These are phyloP conservation scores for Yasuhikotakia modesta DNA, from an alignment of 2,797 vertebrate species.

Conservation along the genomic window DNA sequence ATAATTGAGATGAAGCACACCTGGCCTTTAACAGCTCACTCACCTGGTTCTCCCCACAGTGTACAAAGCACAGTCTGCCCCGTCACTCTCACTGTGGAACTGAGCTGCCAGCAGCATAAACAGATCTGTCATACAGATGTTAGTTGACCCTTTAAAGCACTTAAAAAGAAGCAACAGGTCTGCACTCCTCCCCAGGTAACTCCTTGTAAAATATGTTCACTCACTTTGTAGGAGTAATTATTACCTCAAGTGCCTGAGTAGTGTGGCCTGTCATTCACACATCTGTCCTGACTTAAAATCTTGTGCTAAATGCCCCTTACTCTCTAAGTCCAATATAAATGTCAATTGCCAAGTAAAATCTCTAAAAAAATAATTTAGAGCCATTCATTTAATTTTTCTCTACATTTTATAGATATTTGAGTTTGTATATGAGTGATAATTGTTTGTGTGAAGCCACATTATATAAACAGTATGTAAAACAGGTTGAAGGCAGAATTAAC, in stretches of 20 bases:
- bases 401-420: background rate
- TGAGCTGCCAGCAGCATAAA: slow-evolving; percentile 17
- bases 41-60: slow-evolving; percentile 67
- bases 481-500: slow-evolving; percentile 33
- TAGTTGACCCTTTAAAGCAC: slow-evolving; percentile 40
- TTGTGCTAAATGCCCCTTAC: background rate
- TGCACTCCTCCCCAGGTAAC: slow-evolving; percentile 35
- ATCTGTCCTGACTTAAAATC: background rate
- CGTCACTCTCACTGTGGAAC: slow-evolving; percentile 52
- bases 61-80: slow-evolving; percentile 20
- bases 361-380: no score
- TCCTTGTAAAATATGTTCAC: no score
- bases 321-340: background rate
- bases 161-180: slow-evolving; percentile 41
- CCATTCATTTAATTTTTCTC: no score
- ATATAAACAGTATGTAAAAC: slow-evolving; percentile 28
- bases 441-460: background rate
- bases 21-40: slow-evolving; percentile 69
- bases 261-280: slow-evolving; percentile 14
- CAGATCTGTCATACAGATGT: slow-evolving; percentile 28
- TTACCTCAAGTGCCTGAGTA: slow-evolving; percentile 32
- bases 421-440: background rate
- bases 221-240: slow-evolving; percentile 20
- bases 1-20: slow-evolving; percentile 69
- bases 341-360: no score